These are phyloP conservation scores for Pelvicachromis taeniatus DNA, from an alignment of 2,113 vertebrate species.

Conservation along the genomic window DNA sequence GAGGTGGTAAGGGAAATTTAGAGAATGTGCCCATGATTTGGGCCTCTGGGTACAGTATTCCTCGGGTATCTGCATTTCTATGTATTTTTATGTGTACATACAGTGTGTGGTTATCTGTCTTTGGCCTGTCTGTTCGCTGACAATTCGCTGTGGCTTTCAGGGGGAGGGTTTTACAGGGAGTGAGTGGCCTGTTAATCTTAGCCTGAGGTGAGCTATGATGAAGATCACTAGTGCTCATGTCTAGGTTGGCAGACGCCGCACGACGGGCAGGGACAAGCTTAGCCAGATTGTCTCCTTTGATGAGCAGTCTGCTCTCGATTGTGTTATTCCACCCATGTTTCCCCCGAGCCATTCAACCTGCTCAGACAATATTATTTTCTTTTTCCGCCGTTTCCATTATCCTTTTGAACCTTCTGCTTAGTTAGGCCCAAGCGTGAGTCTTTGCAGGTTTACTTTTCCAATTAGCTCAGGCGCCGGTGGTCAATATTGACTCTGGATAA, in stretches of 20 bases:
- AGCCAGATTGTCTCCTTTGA: constrained; percentile 65
- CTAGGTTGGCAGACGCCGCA: constrained; percentile 41
- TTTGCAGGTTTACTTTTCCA: constrained; percentile 66
- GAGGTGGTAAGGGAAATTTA: neutral
- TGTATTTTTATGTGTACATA: neutral
- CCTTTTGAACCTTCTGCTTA: constrained; percentile 59
- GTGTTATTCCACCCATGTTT: constrained; percentile 54
- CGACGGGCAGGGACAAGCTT: constrained; percentile 51
- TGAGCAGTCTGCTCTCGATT: constrained; percentile 61
- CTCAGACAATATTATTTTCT: constrained; percentile 52
- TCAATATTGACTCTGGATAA: constrained; percentile 74
- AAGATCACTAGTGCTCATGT: constrained; percentile 61
- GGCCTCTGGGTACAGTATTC: neutral
- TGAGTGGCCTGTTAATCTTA: constrained; percentile 65
- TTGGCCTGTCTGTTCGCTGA: neutral
- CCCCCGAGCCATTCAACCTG: constrained; percentile 58
- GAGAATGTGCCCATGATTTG: neutral
- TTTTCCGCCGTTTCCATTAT: constrained; percentile 51
- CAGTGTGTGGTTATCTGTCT: neutral
- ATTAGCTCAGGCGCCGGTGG: constrained; percentile 59
- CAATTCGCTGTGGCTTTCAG: constrained; percentile 22
- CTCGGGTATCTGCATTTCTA: neutral
- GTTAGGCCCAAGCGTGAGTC: constrained; percentile 22
- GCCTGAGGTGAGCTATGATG: constrained; percentile 65
- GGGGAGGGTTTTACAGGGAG: constrained; percentile 42